A percentile compares a stretch with the other conserved stretches of the same genome.
phyloP scores from a whole-genome alignment of 2,797 vertebrate species.

The Muscicapa striata region DNA sequence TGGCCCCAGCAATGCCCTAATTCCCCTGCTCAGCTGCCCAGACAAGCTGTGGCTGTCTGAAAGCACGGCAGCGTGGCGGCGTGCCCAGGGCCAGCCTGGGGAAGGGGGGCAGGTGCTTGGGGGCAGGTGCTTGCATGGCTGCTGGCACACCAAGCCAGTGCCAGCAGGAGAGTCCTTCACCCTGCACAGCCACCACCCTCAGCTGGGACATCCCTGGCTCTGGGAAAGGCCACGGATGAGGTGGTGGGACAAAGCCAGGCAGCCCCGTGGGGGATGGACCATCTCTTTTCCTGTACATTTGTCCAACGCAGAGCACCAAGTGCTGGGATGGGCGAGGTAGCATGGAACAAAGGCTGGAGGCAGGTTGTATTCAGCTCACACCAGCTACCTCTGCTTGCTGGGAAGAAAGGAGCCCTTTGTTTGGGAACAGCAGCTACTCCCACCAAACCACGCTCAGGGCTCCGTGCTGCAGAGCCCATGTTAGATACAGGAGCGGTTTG shows the following conservation, averaged over 20 bases:
- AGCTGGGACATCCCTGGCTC: neutral
- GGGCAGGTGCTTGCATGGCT: fast-evolving
- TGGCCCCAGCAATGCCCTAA: neutral
- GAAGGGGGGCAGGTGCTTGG: neutral
- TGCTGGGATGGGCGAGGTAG: neutral
- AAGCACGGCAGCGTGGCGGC: neutral
- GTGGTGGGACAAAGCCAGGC: neutral
- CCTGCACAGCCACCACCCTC: neutral
- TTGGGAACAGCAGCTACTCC: constrained; percentile 8
- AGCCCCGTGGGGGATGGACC: fast-evolving
- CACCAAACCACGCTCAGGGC: neutral
- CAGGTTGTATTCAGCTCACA: constrained; percentile 37
- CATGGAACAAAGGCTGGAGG: constrained; percentile 17
- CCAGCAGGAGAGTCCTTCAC: neutral
- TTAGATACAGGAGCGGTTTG: fast-evolving
- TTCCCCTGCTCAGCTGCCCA: neutral
- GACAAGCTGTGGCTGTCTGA: neutral
- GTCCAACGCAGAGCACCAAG: neutral
- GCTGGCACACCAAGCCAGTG: fast-evolving
- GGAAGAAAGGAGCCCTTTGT: constrained; percentile 61
- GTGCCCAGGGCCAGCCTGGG: fast-evolving
- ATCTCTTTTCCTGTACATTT: neutral
- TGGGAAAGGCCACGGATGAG: neutral
- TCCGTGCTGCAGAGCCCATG: fast-evolving
- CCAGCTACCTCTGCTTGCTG: constrained; percentile 35